Evolutionary conservation across 1,140 invertebrate species (phyloP).

Genomic region (Cherax destructor): DNA sequence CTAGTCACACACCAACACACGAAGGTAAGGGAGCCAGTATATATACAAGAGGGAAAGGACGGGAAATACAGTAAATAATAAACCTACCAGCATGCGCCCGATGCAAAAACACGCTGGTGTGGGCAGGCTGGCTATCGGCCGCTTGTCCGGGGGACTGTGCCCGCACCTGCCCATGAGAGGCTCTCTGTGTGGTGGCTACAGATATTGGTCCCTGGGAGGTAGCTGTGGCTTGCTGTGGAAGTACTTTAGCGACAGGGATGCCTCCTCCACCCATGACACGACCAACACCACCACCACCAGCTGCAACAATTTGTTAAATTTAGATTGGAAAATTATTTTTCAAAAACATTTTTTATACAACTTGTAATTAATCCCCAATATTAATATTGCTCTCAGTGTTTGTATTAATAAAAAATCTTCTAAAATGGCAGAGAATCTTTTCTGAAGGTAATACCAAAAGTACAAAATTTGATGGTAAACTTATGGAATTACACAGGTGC

Average conservation of each 20-base stretch:
- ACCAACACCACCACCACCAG: constrained; percentile 41
- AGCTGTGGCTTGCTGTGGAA: constrained; percentile 51
- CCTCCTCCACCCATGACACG: constrained; percentile 55
- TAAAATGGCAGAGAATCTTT: too few relatives aligned
- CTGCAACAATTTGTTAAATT: background rate
- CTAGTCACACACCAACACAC: too few relatives aligned
- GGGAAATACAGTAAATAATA: background rate
- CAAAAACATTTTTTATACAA: background rate
- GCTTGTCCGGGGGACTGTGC: constrained; percentile 49
- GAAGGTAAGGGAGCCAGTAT: too few relatives aligned
- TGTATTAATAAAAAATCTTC: background rate
- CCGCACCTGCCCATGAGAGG: constrained; percentile 47
- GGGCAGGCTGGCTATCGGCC: constrained; percentile 36
- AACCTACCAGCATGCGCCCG: constrained; percentile 58
- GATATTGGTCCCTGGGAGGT: constrained; percentile 45
- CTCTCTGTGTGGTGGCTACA: constrained; percentile 13
- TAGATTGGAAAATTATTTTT: background rate
- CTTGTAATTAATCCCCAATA: background rate
- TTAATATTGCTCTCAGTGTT: background rate
- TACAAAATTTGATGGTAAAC: too few relatives aligned
- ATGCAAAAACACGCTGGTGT: constrained; percentile 64
- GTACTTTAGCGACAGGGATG: constrained; percentile 60
- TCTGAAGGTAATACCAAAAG: too few relatives aligned
- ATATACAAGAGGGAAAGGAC: too few relatives aligned
- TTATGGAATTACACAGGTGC: too few relatives aligned